Conservation (phyloP, 2,113 vertebrate species). For the Phalacrocorax aristotelis region DNA sequence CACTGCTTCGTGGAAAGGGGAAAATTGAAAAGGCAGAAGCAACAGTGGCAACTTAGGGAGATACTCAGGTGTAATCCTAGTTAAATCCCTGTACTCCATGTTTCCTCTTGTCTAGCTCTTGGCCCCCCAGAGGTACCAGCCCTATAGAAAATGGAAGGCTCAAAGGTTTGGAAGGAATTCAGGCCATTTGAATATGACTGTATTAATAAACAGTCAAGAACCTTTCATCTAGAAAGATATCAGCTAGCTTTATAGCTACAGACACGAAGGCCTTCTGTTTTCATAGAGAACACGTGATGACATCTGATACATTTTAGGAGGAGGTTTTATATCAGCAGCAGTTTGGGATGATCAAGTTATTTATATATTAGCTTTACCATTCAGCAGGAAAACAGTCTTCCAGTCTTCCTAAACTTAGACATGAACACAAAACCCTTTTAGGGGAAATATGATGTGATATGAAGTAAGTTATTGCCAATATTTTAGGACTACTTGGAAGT, state of each 20-base stretch:
- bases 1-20: background rate
- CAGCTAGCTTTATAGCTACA: background rate
- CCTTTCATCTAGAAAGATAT: background rate
- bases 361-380: background rate
- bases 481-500: background rate
- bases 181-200: background rate
- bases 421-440: background rate
- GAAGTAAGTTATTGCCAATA: background rate
- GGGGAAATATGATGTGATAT: background rate
- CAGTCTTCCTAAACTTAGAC: background rate
- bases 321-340: constrained; percentile 14
- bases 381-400: background rate
- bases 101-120: background rate
- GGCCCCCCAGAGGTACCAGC: background rate
- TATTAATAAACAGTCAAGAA: background rate
- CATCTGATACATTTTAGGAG: background rate
- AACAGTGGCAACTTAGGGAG: background rate
- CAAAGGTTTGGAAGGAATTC: background rate
- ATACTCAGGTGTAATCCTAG: background rate
- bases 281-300: background rate
- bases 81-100: background rate
- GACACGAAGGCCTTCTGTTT: background rate
- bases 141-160: background rate
- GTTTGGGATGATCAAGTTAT: constrained; percentile 3
- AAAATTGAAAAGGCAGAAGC: background rate